phyloP scores from a whole-genome alignment of 2,113 vertebrate genomes.

The Chionomys nivalis region DNA sequence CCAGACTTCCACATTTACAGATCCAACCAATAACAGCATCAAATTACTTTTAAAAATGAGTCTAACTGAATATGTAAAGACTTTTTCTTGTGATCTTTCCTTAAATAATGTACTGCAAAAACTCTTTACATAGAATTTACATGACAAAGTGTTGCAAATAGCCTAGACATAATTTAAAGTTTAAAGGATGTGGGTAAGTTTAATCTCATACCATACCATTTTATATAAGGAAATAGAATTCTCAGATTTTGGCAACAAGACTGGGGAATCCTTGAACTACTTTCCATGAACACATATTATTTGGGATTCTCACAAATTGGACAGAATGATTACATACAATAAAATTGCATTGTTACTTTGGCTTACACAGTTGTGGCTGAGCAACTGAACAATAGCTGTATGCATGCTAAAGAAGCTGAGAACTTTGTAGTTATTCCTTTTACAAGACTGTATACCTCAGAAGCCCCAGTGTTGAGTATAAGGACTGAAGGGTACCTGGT shows the following conservation, averaged over 20 bases:
- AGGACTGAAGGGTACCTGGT: neutral
- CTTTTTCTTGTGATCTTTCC: neutral
- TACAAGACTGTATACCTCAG: neutral
- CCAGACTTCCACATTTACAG: neutral
- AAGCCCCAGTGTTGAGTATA: no score
- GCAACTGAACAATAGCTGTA: rapidly evolving
- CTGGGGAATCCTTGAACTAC: rapidly evolving
- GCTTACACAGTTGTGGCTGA: neutral
- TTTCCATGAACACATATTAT: neutral
- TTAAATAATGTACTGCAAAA: neutral
- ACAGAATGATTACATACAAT: neutral
- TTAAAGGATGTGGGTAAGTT: neutral
- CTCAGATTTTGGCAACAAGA: neutral
- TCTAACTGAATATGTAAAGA: neutral
- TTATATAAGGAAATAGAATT: neutral
- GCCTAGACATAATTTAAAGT: neutral
- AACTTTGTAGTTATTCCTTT: neutral
- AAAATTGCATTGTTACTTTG: neutral
- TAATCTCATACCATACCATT: neutral
- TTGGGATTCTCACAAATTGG: neutral
- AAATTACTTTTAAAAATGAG: neutral
- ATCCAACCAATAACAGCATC: neutral
- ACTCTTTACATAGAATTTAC: neutral
- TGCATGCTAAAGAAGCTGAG: neutral
- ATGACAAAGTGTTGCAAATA: neutral